A percentile compares a stretch with the other conserved stretches of the same genome.
phyloP scores from a whole-genome alignment of 2,888 invertebrate genomes.

The Sacculina carcini region DNA sequence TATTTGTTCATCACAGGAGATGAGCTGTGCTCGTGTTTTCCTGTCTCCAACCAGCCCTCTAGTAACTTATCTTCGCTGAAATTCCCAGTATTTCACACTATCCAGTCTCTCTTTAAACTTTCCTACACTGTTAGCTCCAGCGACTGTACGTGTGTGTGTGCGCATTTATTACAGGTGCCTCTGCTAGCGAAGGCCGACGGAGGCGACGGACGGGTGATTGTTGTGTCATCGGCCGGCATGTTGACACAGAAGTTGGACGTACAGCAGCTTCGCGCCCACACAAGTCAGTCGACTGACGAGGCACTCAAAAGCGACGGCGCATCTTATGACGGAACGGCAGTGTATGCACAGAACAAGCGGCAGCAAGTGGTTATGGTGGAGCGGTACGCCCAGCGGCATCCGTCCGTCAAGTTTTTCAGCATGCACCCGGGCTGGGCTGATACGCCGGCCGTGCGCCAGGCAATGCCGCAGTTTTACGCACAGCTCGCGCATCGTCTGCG shows the following conservation, averaged over 20 bases:
- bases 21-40: too few relatives aligned
- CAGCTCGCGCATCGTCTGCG: slow-evolving; percentile 21
- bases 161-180: too few relatives aligned
- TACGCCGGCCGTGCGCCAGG: slow-evolving; percentile 20
- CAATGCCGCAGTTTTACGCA: slow-evolving; percentile 22
- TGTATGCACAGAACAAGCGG: slow-evolving; percentile 25
- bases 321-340: slow-evolving; percentile 25
- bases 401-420: slow-evolving; percentile 22
- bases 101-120: too few relatives aligned
- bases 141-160: too few relatives aligned
- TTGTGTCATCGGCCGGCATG: slow-evolving; percentile 25
- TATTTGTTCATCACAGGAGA: too few relatives aligned
- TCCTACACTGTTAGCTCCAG: too few relatives aligned
- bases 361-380: slow-evolving; percentile 24
- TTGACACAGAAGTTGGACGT: slow-evolving; percentile 21
- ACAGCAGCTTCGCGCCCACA: slow-evolving; percentile 21
- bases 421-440: slow-evolving; percentile 27
- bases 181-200: too few relatives aligned
- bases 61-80: too few relatives aligned
- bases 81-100: too few relatives aligned
- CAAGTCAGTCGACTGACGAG: too few relatives aligned
- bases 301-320: slow-evolving; percentile 20
- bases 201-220: slow-evolving; percentile 21
- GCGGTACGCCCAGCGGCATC: slow-evolving; percentile 19
- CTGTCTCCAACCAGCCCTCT: too few relatives aligned